phyloP scores from a whole-genome alignment of 2,888 invertebrate species.

The Cosmia trapezina region DNA sequence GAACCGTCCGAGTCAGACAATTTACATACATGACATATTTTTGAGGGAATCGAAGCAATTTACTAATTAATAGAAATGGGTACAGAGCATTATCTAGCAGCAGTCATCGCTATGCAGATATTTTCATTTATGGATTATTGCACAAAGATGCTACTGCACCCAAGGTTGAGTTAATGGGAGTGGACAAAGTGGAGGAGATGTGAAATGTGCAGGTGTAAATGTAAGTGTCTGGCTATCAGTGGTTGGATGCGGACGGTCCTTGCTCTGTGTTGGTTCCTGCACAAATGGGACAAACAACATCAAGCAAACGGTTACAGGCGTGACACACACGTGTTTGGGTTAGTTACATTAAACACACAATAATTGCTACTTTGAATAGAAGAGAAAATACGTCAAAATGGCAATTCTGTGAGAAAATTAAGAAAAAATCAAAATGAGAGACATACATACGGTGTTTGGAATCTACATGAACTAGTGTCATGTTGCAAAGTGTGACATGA shows the following conservation, averaged over 20 bases:
- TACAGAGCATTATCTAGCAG: conserved; percentile 36
- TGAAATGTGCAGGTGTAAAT: conserved; percentile 64
- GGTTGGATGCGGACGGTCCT: conserved; percentile 84
- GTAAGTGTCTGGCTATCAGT: conserved; percentile 77
- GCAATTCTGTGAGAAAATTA: conserved; percentile 63
- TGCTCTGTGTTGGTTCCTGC: conserved; percentile 89
- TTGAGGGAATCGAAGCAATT: conserved; percentile 47
- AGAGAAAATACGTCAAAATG: conserved; percentile 40
- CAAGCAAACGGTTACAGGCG: conserved; percentile 87
- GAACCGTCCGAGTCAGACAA: conserved; percentile 80
- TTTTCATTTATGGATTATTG: background rate
- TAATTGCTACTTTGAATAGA: conserved; percentile 37
- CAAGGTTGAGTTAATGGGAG: conserved; percentile 41
- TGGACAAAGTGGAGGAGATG: conserved; percentile 50
- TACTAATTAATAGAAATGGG: conserved; percentile 21
- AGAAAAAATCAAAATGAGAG: conserved; percentile 60
- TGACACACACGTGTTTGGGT: conserved; percentile 83
- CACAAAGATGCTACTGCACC: conserved; percentile 22
- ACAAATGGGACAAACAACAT: conserved; percentile 86
- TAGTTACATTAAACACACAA: conserved; percentile 72
- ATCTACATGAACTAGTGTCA: conserved; percentile 34
- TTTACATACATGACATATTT: conserved; percentile 67
- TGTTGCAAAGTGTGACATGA: conserved; percentile 24
- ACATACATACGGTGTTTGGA: conserved; percentile 49
- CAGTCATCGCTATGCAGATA: background rate